A percentile compares a stretch with the other conserved stretches of the same genome.
Conservation (phyloP, 2,113 vertebrate species). For the Oenanthe oenanthe region DNA sequence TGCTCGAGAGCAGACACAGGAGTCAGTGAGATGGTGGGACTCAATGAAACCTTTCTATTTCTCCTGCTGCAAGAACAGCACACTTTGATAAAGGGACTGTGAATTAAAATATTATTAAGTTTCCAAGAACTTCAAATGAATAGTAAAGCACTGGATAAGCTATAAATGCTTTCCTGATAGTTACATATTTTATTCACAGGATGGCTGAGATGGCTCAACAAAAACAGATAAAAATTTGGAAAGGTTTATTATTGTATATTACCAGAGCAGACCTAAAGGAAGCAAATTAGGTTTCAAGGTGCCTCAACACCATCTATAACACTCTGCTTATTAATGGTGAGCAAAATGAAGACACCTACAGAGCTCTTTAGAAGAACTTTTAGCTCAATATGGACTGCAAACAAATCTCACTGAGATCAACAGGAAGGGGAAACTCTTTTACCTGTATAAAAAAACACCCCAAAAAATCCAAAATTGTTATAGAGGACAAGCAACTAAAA, state of each 20-base stretch:
- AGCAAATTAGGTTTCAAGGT: not conserved
- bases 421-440: not conserved
- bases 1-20: accelerated
- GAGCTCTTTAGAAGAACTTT: not conserved
- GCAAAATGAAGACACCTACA: not conserved
- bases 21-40: not conserved
- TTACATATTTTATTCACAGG: conserved; percentile 3
- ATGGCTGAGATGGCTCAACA: not conserved
- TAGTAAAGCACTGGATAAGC: not conserved
- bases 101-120: not conserved
- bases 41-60: not conserved
- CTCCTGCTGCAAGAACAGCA: not conserved
- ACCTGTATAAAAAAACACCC: not conserved
- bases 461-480: not conserved
- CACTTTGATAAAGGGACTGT: not conserved
- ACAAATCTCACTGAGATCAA: not conserved
- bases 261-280: not conserved
- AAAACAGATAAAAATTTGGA: not conserved
- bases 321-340: not conserved
- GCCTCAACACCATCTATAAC: not conserved
- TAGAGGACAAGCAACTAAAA: not conserved
- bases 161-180: not conserved
- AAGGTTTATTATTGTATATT: not conserved
- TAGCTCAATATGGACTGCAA: not conserved
- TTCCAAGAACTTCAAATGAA: not conserved